Evolutionary conservation across 2,797 vertebrate genomes (phyloP).

Genomic region (Bovichtus variegatus): DNA sequence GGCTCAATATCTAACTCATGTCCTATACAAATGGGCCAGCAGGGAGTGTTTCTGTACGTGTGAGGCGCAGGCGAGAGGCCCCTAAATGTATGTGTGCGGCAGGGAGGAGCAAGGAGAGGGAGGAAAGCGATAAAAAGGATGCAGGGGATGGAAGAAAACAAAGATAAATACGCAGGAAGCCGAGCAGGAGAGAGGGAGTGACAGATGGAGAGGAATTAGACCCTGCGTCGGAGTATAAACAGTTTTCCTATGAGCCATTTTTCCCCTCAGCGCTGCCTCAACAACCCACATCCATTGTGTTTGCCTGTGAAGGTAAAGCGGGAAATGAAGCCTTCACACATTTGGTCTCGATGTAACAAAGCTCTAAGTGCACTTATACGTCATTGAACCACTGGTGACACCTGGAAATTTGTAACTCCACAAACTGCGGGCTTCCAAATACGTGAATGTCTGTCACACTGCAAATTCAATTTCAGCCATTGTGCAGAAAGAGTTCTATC

Average conservation of each 20-base stretch:
- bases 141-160: constrained; percentile 43
- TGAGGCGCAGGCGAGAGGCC: constrained; percentile 36
- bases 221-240: constrained; percentile 39
- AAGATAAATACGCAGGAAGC: constrained; percentile 34
- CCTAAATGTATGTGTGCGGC: constrained; percentile 44
- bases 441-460: background rate
- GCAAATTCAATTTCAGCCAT: constrained; percentile 23
- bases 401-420: constrained; percentile 25
- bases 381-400: constrained; percentile 39
- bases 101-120: constrained; percentile 2
- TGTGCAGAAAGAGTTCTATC: constrained; percentile 12
- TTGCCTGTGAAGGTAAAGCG: constrained; percentile 36
- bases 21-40: constrained; percentile 54
- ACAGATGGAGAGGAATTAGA: constrained; percentile 65
- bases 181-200: constrained; percentile 8
- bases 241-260: constrained; percentile 45
- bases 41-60: constrained; percentile 52
- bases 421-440: constrained; percentile 23
- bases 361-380: constrained; percentile 34
- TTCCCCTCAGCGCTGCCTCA: constrained; percentile 31
- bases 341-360: constrained; percentile 20
- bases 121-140: constrained; percentile 29
- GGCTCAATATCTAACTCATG: constrained; percentile 68
- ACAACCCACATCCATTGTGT: constrained; percentile 49
- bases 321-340: constrained; percentile 63